Percentiles rank a stretch among this genome's conserved stretches.
phyloP scores from a whole-genome alignment of 64 coral and sea anemone genomes.

The Exaiptasia diaphana region DNA sequence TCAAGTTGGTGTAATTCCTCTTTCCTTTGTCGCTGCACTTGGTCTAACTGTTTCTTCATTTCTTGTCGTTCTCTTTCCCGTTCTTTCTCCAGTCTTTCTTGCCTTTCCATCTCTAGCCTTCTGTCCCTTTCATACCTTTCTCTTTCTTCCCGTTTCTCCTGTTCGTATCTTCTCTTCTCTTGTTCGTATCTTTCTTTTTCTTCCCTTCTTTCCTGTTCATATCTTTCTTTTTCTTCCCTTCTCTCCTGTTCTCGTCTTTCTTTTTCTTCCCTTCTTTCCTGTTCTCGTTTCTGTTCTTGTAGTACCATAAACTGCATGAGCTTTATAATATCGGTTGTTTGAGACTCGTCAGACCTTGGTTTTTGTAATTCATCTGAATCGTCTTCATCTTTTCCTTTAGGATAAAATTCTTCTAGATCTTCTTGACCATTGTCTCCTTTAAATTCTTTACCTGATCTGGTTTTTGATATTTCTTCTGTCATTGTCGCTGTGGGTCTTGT shows the following conservation, averaged over 20 bases:
- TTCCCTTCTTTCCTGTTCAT: not conserved
- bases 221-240: not conserved
- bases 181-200: not conserved
- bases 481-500: not conserved
- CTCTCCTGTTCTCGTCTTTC: no score
- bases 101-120: not conserved
- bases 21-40: not conserved
- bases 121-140: not conserved
- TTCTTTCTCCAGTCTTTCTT: slow-evolving; percentile 28
- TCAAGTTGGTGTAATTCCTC: not conserved
- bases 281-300: not conserved
- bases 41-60: no score
- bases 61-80: not conserved
- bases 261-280: not conserved
- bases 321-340: slow-evolving; percentile 4
- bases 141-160: not conserved
- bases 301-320: slow-evolving; percentile 9
- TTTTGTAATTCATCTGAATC: not conserved
- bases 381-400: not conserved
- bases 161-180: not conserved
- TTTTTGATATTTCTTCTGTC: not conserved
- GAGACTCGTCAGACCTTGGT: not conserved
- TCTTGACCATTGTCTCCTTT: slow-evolving; percentile 6
- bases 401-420: slow-evolving; percentile 8
- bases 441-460: not conserved